Evolutionary conservation across 2,113 vertebrate genomes (phyloP), one percentile per base, ranked within the genome.

Genomic region (Nibea coibor): DNA sequence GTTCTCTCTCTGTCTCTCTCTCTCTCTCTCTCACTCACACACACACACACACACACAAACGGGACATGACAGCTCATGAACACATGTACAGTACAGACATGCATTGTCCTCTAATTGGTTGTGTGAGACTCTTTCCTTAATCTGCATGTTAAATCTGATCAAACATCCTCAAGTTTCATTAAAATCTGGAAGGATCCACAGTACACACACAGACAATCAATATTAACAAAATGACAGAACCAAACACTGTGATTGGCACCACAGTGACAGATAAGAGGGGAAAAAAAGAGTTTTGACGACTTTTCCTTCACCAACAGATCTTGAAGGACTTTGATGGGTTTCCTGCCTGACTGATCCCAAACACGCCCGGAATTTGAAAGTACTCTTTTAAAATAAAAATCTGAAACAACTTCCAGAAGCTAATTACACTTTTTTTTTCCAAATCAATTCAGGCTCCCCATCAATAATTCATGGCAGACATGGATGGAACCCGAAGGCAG

Each of bases 381-480:
- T 10, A 20, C 16, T 54, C 47, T 39, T 63, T 28, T 26, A 16
- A 50, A 61, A 50, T 16, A 45, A 42, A 26, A 50, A 10, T 48
- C 1, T 1, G 12, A 78, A 84, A 76, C 24, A 42, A 70, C 67
- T 83, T 82, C 20, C 20, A 54, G 71, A 78, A 82, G 73, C 72
- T 87, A 80, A 87, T 88, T 83, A 84, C 58, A 42, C 20, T 74
- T 81, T 69, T 76, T 10, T 31, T 22, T 28, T 17, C 4, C 43
- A 57, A 82, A 89, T 64, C 62, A 82, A 9, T 85, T 81, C 81
- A 28, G 45, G 4, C 71, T 76, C 6, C 2, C 45, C 78, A 84
- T 92, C 54, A 83, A 75, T 89, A 88, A 87, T 89, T 87, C 54
- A 88, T 84, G 43, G 5, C 61, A 70, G 84, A 72, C 26, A 19